Base-by-base conservation (phyloP, 2,888 invertebrate species). In the Cosmorhoe ocellata region DNA sequence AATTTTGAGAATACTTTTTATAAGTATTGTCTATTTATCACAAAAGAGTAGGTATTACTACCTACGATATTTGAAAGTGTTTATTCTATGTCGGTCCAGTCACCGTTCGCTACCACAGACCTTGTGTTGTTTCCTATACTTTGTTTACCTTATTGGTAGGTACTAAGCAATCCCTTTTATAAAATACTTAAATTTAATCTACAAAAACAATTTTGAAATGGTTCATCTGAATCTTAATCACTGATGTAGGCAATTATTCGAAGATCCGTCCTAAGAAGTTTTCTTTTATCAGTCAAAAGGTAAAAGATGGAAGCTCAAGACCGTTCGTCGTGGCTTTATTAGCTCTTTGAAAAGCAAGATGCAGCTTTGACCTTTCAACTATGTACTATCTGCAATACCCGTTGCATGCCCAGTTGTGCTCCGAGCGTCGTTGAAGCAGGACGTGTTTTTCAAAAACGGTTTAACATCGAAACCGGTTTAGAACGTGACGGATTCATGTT, bases 401-500 rank as follows among this genome's bases (percentile, higher is more conserved):
- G n/a, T n/a, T n/a, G n/a, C n/a, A n/a, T 58, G 56, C 55, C 51
- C 24, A 86, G 86, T 86, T 50, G 64, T 67, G 71, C 71, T 66
- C 70, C 66, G 79, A 76, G 74, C 78, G 74, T 67, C 71, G 79
- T 31, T 69, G 64, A 64, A 69, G 81, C 67, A 73, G 65, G 77
- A 77, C 86, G 85, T 74, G 11, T n/a, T 24, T 24, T 24, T 24
- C 24, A 24, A 24, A 59, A 59, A 69, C 71, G 66, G 78, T 63
- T 74, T 61, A 13, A 33, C 61, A 58, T 56, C 30, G 39, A 51
- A 61, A 61, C 59, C 59, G 51, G 61, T 61, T 33, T 33, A 8
- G n/a, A 48, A 51, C 46, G 51, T 47, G 53, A 50, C 51, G 33
- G 47, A 46, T 56, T 51, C 38, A 50, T 53, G 50, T 50, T 55